Evolutionary conservation across 53 echinoderm and acorn worm genomes (phyloP).

Genomic region (Antedon mediterranea): DNA sequence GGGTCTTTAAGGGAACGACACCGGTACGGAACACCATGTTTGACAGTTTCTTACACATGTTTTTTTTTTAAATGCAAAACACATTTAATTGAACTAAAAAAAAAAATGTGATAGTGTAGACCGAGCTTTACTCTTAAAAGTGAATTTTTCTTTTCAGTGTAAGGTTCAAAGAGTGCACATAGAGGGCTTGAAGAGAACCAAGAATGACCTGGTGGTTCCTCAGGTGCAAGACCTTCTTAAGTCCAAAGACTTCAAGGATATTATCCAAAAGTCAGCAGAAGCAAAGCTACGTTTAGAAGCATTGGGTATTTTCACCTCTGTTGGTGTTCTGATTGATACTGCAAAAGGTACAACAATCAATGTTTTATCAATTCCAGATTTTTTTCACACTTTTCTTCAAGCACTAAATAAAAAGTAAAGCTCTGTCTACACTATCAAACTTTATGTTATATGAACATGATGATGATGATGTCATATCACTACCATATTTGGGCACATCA

Average conservation of each 20-base stretch:
- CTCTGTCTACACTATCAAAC: no score
- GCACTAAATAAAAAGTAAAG: neutral
- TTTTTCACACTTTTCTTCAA: no score
- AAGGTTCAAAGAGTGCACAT: constrained; percentile 68
- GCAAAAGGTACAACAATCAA: constrained; percentile 98
- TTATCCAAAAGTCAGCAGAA: constrained; percentile 54
- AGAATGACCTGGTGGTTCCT: constrained; percentile 58
- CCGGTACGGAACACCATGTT: neutral
- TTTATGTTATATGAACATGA: no score
- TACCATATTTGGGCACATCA: no score
- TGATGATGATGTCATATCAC: no score
- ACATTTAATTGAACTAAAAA: no score
- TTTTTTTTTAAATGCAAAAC: no score
- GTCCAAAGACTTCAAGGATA: constrained; percentile 70
- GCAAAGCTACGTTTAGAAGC: constrained; percentile 61
- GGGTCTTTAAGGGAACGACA: neutral
- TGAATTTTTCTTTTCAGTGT: neutral
- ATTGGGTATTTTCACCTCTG: constrained; percentile 59
- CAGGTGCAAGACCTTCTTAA: constrained; percentile 67
- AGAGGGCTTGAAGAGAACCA: constrained; percentile 58
- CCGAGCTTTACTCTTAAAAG: no score
- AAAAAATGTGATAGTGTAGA: no score
- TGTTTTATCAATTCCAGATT: neutral
- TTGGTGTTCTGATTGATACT: constrained; percentile 75
- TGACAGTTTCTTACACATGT: no score